Evolutionary conservation across 2,888 invertebrate species (phyloP).

Genomic region (Apeira syringaria): DNA sequence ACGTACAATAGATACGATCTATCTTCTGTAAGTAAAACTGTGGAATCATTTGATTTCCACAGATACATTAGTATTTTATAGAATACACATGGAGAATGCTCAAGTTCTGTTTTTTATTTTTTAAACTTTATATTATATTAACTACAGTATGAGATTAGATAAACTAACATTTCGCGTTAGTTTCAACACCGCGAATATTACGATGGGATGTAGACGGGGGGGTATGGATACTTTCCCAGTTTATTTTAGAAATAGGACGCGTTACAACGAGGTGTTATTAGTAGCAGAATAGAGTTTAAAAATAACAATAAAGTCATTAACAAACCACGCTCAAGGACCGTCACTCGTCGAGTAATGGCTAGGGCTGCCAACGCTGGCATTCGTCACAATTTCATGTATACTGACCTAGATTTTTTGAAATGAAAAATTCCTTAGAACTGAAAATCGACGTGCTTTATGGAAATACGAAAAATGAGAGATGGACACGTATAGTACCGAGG

Average conservation of each 20-base stretch:
- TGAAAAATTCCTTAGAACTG: not conserved
- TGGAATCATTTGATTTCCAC: too few species aligned
- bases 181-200: too few species aligned
- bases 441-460: not conserved
- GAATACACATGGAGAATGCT: too few species aligned
- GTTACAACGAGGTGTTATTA: not conserved
- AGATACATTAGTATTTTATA: too few species aligned
- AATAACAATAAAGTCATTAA: conserved; percentile 33
- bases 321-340: conserved; percentile 25
- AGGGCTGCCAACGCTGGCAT: conserved; percentile 8
- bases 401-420: conserved; percentile 5
- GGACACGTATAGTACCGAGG: too few species aligned
- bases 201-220: too few species aligned
- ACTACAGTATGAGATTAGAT: too few species aligned
- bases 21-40: too few species aligned
- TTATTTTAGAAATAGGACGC: conserved; percentile 12
- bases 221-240: conserved; percentile 2
- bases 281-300: conserved; percentile 16
- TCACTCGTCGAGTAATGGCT: conserved; percentile 11
- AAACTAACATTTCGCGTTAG: too few species aligned
- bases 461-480: not conserved
- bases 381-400: conserved; percentile 1
- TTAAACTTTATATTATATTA: too few species aligned
- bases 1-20: too few species aligned
- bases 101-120: too few species aligned